Evolutionary conservation across 2,797 vertebrate genomes (phyloP), one percentile per base, ranked within the genome.

Genomic region (Sitta carolinensis): DNA sequence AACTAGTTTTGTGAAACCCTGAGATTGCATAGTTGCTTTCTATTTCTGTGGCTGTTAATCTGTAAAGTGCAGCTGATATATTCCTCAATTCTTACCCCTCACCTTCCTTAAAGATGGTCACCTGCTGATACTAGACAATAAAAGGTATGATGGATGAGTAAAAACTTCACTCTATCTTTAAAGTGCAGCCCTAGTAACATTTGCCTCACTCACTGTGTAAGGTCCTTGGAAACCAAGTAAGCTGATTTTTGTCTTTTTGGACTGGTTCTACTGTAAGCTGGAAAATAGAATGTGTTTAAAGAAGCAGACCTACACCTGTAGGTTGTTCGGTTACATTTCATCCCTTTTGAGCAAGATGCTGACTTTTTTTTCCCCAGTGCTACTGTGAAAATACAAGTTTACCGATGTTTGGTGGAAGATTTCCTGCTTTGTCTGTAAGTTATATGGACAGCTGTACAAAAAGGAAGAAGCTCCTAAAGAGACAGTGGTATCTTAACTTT

Each of bases 31-130:
- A 92, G 95, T 91, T 70, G 94, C 94, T 95, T 95, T 89, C 68
- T 94, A 40, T 85, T 93, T 93, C 93, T 93, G 94, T 97, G 95
- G 87, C 93, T 92, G 96, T 93, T 91, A 48, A 91, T 87, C 90
- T 88, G 94, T 97, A 76, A 96, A 95, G 92, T 94, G 89, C 92
- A 82, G 67, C 52, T 94, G 64, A 45, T 93, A 58, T 63, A 36
- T 87, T 84, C 89, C 86, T 80, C n/a, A 50, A 17, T 90, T 93
- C 54, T 87, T 76, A 42, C 21, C 81, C 75, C 16, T 67, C 42
- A 26, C 16, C 19, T 73, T 90, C 79, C 80, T 45, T 61, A 48
- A 89, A 91, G 61, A 45, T 81, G 74, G 58, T 87, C 73, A 89
- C 81, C 9, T 90, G 51, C 29, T 74, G 87, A 57, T 93, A 52